These are phyloP conservation scores for Lacerta bilineata DNA, from an alignment of 2,797 vertebrate genomes.

Conservation along the genomic window DNA sequence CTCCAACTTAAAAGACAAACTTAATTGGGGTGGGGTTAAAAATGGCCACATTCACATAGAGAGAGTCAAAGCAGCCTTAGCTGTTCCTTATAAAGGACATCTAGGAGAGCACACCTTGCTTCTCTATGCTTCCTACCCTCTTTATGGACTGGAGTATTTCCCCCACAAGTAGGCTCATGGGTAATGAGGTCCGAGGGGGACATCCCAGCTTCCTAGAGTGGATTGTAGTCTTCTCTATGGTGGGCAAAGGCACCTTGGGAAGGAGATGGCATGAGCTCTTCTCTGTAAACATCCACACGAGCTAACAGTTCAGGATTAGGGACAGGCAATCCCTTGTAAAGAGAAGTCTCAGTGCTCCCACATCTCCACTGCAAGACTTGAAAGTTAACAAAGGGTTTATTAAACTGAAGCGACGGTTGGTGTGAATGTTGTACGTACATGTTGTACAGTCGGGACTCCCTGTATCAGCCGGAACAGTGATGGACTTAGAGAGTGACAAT, in stretches of 20 bases:
- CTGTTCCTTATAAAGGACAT: background rate
- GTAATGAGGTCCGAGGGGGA: background rate
- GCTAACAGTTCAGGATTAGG: background rate
- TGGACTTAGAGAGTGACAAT: background rate
- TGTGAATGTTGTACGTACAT: background rate
- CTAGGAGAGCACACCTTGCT: background rate
- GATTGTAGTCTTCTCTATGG: background rate
- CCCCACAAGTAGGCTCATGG: background rate
- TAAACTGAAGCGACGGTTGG: background rate
- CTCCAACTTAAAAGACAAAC: slow-evolving; percentile 3
- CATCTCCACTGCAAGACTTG: background rate
- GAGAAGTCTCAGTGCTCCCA: background rate
- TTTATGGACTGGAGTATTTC: background rate
- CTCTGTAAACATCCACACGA: background rate
- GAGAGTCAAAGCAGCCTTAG: background rate
- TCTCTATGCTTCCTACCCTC: background rate
- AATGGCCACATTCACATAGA: background rate
- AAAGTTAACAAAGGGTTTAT: background rate
- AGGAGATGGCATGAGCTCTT: background rate
- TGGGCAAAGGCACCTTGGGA: background rate
- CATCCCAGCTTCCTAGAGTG: background rate
- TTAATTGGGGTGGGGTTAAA: background rate
- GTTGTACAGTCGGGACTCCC: background rate
- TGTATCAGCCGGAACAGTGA: background rate
- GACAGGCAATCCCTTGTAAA: background rate